Evolutionary conservation across 2,113 vertebrate genomes (phyloP).

Genomic region (Epinephelus cyanopodus): DNA sequence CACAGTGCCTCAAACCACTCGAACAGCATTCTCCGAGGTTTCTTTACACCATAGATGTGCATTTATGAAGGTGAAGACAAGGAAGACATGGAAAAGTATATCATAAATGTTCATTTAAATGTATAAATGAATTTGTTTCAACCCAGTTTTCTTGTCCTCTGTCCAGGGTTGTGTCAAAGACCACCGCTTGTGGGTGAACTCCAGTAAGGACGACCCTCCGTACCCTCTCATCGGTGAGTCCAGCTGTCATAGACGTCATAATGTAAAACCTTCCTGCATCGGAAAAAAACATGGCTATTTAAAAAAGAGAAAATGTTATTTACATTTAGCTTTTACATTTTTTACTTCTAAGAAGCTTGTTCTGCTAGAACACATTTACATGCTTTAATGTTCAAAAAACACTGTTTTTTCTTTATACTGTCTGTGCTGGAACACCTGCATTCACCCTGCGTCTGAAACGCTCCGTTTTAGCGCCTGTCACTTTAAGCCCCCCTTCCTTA

Average conservation of each 20-base stretch:
- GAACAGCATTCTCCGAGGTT: background rate
- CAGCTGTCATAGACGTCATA: background rate
- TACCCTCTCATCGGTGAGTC: constrained; percentile 97
- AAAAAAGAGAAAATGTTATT: background rate
- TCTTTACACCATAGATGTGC: background rate
- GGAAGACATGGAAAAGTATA: background rate
- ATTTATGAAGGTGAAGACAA: background rate
- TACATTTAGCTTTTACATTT: background rate
- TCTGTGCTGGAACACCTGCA: no score
- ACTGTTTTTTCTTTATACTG: no score
- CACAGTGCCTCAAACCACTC: background rate
- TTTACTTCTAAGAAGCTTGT: background rate
- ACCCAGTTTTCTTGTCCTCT: background rate
- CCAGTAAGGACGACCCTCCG: constrained; percentile 93
- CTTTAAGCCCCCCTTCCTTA: no score
- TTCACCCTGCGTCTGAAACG: no score
- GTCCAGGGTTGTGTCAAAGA: constrained; percentile 91
- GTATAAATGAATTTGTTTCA: background rate
- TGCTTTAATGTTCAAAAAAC: no score
- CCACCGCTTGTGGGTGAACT: constrained; percentile 95
- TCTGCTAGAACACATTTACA: no score
- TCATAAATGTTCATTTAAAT: background rate
- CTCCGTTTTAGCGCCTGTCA: no score
- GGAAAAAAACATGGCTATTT: background rate
- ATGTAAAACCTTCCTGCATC: background rate